Evolutionary conservation across 2,113 vertebrate species (phyloP).

Genomic region (Grus americana): DNA sequence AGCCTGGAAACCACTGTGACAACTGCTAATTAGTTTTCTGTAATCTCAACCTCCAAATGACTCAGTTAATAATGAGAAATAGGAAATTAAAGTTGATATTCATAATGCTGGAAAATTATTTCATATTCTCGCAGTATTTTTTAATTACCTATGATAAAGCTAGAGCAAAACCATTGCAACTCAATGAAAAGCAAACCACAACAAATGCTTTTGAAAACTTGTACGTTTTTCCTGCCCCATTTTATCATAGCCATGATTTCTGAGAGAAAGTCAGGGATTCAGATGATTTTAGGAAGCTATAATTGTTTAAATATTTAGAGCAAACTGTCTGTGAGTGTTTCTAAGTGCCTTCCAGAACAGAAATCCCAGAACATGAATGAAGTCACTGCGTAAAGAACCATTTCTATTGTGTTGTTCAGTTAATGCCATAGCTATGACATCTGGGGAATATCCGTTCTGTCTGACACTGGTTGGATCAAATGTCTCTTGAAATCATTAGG

Average conservation of each 20-base stretch:
- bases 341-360: neutral
- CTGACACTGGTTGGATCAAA: neutral
- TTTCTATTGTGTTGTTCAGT: neutral
- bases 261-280: neutral
- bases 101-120: neutral
- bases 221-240: fast-evolving
- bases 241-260: neutral
- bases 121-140: neutral
- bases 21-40: neutral
- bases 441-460: neutral
- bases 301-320: neutral
- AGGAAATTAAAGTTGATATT: neutral
- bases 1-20: neutral
- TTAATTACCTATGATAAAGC: neutral
- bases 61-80: neutral
- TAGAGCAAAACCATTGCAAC: neutral
- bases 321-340: neutral
- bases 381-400: neutral
- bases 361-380: neutral
- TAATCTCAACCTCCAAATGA: neutral
- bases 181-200: neutral
- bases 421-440: neutral
- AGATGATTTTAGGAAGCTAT: neutral
- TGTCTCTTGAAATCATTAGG: neutral
- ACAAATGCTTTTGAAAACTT: neutral